phyloP scores from a whole-genome alignment of 2,888 invertebrate genomes.

The Cyaniris semiargus region DNA sequence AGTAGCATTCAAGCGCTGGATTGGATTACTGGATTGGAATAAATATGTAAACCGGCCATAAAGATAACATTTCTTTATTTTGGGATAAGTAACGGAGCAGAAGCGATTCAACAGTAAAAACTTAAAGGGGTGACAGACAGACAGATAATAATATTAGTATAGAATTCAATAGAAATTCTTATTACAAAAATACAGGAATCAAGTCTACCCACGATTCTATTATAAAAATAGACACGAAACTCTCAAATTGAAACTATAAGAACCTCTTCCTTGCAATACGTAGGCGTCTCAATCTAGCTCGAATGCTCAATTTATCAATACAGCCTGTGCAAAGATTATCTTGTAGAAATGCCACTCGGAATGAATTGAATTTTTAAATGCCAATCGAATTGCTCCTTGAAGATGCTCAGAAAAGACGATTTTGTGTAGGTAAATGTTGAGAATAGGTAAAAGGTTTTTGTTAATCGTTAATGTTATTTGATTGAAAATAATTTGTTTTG shows the following conservation, averaged over 20 bases:
- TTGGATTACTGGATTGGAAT: no score
- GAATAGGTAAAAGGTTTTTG: no score
- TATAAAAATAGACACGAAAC: conserved; percentile 1
- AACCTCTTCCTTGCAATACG: conserved; percentile 70
- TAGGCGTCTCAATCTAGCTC: conserved; percentile 61
- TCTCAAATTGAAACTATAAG: conserved; percentile 51
- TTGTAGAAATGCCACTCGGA: conserved; percentile 9
- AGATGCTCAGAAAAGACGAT: neutral
- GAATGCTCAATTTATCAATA: conserved; percentile 79
- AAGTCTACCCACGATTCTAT: neutral
- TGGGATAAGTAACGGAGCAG: no score
- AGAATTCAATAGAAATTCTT: no score
- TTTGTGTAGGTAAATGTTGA: neutral
- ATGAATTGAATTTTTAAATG: neutral
- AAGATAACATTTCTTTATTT: no score
- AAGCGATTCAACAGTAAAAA: no score
- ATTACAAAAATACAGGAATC: neutral
- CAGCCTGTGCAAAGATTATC: conserved; percentile 55
- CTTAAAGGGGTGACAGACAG: no score
- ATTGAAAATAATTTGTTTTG: no score
- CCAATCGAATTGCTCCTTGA: neutral
- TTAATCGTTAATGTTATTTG: no score
- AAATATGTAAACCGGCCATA: no score
- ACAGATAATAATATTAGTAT: no score
- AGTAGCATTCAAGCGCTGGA: no score